Evolutionary conservation across 2,113 vertebrate genomes (phyloP), one percentile per base, ranked within the genome.

Genomic region (Pterophyllum scalare): DNA sequence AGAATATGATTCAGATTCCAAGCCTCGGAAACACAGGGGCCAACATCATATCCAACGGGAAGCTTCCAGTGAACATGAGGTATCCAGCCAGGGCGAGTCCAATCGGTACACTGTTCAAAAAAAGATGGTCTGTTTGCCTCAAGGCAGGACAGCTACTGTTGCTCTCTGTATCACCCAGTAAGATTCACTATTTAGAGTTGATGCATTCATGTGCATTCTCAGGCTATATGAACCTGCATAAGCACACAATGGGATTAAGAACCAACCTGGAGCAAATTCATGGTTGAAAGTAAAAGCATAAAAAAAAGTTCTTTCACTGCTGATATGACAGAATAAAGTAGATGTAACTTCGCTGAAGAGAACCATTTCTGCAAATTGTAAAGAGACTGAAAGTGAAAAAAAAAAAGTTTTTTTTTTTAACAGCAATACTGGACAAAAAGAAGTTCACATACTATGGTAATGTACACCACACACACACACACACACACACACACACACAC

Each of bases 1-100:
- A 80, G 58, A 59, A 74, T 24, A 19, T 6, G 6, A 77, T n/a
- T 54, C 70, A 77, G 14, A 77, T 56, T 75, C 35, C 3, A 33
- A 75, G 11, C 52, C 43, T 64, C 49, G 14, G 59, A 77, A 79
- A 70, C 59, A 72, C 22, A 67, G 52, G 12, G 1, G 54, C 22
- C 40, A 79, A 82, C 82, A 81, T 56, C 40, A 58, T 13, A 35
- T 87, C 77, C 82, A 77, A 52, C 74, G 62, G 80, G 82, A 77
- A 17, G 65, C 80, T 78, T 54, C 43, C 10, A 40, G 58, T 22
- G 40, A 52, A 76, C 59, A 79, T 64, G 46, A 54, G 80, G 75
- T 59, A 60, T 60, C 28, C 84, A 79, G 65, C 20, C 9, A 46
- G 59, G 40, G 17, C 13, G 8, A 87, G 59, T 79, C 11, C 60